Evolutionary conservation across 2,113 vertebrate species (phyloP).

Genomic region (Passer domesticus): DNA sequence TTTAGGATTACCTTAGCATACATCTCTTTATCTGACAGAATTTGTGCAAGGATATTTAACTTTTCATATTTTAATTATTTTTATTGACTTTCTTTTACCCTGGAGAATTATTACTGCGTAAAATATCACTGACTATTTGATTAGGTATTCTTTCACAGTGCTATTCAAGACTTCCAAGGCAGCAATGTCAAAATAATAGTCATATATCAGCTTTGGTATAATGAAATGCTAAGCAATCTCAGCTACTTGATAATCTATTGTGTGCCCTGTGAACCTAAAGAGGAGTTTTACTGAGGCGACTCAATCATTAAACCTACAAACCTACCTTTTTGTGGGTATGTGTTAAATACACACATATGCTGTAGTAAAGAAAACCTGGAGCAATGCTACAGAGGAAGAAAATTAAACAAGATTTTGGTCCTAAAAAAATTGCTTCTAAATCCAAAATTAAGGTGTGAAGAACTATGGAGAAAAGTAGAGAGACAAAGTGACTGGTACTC

Average conservation of each 20-base stretch:
- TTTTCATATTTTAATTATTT: slow-evolving; percentile 37
- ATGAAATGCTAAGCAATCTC: slow-evolving; percentile 24
- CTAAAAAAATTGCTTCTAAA: not conserved
- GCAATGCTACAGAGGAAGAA: not conserved
- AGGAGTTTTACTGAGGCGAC: not conserved
- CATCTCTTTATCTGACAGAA: not conserved
- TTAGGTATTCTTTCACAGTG: not conserved
- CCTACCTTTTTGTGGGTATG: not conserved
- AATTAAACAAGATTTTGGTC: not conserved
- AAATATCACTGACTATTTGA: slow-evolving; percentile 26
- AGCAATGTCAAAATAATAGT: slow-evolving; percentile 39
- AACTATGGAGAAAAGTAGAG: not conserved
- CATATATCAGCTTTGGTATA: not conserved
- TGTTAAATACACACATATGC: not conserved
- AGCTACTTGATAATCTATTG: not conserved
- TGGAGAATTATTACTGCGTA: not conserved
- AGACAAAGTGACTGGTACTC: not conserved
- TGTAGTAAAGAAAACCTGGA: not conserved
- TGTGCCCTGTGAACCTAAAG: not conserved
- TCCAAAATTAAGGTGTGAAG: not conserved
- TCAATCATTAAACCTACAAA: not conserved
- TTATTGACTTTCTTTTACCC: slow-evolving; percentile 39
- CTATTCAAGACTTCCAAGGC: slow-evolving; percentile 12
- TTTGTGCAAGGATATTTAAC: not conserved
- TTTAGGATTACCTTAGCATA: not conserved